Evolutionary conservation across 2,888 invertebrate genomes (phyloP).

Genomic region (Pocota personata): DNA sequence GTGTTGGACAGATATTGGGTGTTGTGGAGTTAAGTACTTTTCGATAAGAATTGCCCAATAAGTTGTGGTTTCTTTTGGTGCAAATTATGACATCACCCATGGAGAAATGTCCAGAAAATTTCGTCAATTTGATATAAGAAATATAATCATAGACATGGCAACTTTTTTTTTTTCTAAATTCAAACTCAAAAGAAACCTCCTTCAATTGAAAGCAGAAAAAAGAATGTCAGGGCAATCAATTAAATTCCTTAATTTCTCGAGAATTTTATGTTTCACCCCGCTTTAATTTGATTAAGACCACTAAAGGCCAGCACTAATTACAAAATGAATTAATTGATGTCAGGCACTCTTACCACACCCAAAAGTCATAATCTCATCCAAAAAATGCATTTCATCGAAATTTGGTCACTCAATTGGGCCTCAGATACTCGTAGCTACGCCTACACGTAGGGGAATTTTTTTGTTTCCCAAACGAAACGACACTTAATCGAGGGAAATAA

Average conservation of each 20-base stretch:
- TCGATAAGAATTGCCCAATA: background rate
- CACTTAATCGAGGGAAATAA: constrained; percentile 33
- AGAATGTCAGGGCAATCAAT: constrained; percentile 37
- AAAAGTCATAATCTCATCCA: constrained; percentile 18
- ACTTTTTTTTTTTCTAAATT: too few species aligned
- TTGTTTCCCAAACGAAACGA: background rate
- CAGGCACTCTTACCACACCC: constrained; percentile 50
- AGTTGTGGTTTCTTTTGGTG: background rate
- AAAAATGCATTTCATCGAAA: constrained; percentile 46
- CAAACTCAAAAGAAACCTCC: background rate
- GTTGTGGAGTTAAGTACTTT: background rate
- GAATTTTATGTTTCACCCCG: background rate
- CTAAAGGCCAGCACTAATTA: constrained; percentile 53
- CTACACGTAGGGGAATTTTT: background rate
- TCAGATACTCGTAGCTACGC: background rate
- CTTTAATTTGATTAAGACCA: constrained; percentile 36
- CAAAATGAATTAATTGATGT: constrained; percentile 54
- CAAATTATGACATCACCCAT: background rate
- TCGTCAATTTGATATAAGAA: background rate
- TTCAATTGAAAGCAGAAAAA: background rate
- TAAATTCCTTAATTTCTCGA: constrained; percentile 17
- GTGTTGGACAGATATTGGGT: constrained; percentile 1
- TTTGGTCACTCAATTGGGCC: constrained; percentile 37
- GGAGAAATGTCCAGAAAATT: background rate
- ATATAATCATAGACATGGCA: background rate